Conservation (phyloP, 2,113 vertebrate species). For the Fregetta grallaria region DNA sequence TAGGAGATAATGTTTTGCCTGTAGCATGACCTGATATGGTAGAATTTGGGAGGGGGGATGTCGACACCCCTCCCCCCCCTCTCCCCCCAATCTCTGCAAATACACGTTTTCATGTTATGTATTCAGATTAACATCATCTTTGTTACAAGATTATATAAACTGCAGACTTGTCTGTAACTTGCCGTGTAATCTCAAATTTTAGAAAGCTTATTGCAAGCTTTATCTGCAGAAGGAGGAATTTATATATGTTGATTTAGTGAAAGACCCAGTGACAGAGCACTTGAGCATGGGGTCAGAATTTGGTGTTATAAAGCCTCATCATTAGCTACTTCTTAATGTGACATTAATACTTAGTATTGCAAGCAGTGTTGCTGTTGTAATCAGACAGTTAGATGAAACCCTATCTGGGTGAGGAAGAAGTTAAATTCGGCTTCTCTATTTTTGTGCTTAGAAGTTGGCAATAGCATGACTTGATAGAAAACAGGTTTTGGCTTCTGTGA, state of each 20-base stretch:
- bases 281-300: neutral
- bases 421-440: constrained; percentile 53
- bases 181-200: neutral
- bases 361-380: neutral
- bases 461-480: neutral
- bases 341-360: neutral
- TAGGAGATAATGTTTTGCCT: neutral
- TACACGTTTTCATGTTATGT: neutral
- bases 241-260: neutral
- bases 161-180: neutral
- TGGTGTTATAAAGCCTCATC: neutral
- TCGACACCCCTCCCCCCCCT: neutral
- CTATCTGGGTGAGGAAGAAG: constrained; percentile 33
- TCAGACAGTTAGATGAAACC: constrained; percentile 1
- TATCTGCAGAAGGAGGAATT: neutral
- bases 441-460: constrained; percentile 35
- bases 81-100: neutral
- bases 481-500: constrained; percentile 36
- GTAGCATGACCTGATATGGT: neutral
- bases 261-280: neutral
- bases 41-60: neutral
- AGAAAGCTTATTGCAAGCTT: neutral
- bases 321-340: neutral
- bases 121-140: neutral
- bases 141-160: neutral